Evolutionary conservation across 2,888 invertebrate genomes (phyloP).

Genomic region (Tinea semifulvella): DNA sequence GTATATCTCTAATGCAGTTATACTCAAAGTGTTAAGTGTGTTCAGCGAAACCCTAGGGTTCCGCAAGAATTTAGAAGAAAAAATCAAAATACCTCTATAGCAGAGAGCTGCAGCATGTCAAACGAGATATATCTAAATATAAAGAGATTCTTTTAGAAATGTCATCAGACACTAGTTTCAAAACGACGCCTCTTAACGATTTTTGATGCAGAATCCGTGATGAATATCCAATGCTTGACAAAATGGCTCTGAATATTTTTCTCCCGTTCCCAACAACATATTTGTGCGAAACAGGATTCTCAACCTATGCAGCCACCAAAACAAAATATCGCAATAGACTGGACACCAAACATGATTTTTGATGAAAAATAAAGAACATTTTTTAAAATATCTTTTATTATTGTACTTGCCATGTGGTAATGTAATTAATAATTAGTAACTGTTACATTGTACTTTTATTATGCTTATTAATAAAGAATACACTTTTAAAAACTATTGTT

Average conservation of each 20-base stretch:
- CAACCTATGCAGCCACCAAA: slow-evolving; percentile 22
- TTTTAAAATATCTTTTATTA: slow-evolving; percentile 17
- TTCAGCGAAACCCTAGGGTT: no score
- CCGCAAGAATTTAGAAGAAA: no score
- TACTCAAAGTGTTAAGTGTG: no score
- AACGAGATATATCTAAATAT: slow-evolving; percentile 12
- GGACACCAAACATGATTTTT: slow-evolving; percentile 25
- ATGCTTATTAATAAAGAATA: slow-evolving; percentile 18
- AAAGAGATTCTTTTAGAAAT: slow-evolving; percentile 25
- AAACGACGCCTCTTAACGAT: slow-evolving; percentile 26
- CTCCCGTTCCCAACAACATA: slow-evolving; percentile 24
- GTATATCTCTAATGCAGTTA: no score
- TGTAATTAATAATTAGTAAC: no score
- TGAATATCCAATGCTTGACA: slow-evolving; percentile 26
- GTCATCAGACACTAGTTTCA: slow-evolving; percentile 27
- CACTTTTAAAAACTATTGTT: slow-evolving; percentile 17
- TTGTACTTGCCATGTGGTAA: slow-evolving; percentile 20
- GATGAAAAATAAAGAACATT: slow-evolving; percentile 23
- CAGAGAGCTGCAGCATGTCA: no score
- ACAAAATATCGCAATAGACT: slow-evolving; percentile 27
- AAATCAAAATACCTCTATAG: no score
- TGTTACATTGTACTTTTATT: slow-evolving; percentile 18
- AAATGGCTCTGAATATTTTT: slow-evolving; percentile 21
- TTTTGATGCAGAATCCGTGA: slow-evolving; percentile 26
- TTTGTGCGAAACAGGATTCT: slow-evolving; percentile 25